Evolutionary conservation across 2,888 invertebrate genomes (phyloP).

Genomic region (Mesorhabditis belari): DNA sequence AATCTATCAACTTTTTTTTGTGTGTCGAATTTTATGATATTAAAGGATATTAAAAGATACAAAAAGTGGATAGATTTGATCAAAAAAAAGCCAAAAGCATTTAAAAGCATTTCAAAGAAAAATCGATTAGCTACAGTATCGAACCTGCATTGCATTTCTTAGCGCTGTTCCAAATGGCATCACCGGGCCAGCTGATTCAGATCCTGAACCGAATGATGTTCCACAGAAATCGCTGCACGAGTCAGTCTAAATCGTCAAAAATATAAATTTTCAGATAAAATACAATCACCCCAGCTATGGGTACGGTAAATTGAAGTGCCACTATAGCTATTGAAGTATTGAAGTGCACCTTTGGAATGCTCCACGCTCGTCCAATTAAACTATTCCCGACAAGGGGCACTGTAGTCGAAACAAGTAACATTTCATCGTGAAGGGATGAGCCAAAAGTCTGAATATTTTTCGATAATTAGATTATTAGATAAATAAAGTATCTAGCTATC

Average conservation of each 20-base stretch:
- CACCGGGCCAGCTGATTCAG: constrained; percentile 4
- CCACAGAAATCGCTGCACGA: neutral
- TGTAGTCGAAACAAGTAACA: constrained; percentile 2
- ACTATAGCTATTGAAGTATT: neutral
- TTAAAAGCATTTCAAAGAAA: no score
- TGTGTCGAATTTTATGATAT: no score
- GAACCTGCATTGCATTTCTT: neutral
- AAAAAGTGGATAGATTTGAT: no score
- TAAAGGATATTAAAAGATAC: no score
- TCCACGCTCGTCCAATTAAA: constrained; percentile 13
- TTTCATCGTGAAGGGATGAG: neutral
- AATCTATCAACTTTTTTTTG: no score
- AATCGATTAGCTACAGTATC: no score
- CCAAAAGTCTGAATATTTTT: neutral
- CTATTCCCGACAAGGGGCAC: no score
- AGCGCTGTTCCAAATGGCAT: constrained; percentile 10
- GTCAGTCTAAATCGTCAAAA: neutral
- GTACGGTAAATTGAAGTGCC: no score
- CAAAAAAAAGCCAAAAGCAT: no score
- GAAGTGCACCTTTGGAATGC: constrained; percentile 1
- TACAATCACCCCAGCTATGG: neutral
- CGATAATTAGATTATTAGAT: no score
- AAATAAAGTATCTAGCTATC: no score
- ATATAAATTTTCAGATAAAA: no score
- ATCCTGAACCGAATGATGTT: constrained; percentile 9